phyloP scores from a whole-genome alignment of 2,797 vertebrate species.

The Rallus crepitans region DNA sequence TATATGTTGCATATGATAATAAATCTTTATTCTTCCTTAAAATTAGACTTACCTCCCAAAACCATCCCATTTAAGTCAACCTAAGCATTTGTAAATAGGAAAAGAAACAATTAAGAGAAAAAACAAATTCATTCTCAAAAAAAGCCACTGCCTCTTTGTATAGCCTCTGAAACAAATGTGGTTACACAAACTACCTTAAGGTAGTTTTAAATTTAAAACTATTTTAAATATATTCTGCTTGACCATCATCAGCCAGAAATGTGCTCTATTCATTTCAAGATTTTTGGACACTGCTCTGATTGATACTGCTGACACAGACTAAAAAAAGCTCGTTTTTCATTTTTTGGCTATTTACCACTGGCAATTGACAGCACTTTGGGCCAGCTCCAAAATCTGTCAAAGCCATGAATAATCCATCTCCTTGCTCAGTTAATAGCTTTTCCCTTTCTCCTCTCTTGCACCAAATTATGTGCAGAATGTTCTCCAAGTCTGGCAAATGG shows the following conservation, averaged over 20 bases:
- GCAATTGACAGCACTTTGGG: conserved; percentile 42
- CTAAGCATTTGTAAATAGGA: background rate
- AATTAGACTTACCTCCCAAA: background rate
- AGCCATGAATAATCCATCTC: conserved; percentile 22
- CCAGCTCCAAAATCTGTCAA: background rate
- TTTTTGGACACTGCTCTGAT: conserved; percentile 40
- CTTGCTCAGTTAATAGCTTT: conserved; percentile 1
- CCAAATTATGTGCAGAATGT: background rate
- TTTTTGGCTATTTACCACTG: conserved; percentile 52
- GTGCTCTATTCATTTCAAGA: background rate
- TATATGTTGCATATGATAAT: background rate
- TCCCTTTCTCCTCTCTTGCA: background rate
- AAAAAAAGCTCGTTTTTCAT: conserved; percentile 32
- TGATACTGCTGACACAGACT: conserved; percentile 48
- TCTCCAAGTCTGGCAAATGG: background rate
- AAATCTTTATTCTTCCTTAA: background rate
- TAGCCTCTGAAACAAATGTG: background rate
- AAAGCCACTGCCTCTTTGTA: fast-evolving
- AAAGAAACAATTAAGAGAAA: background rate
- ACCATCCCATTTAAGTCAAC: background rate
- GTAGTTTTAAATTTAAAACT: too few relatives aligned
- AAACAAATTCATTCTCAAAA: fast-evolving
- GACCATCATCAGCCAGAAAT: background rate
- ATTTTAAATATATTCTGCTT: background rate
- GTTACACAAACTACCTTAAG: background rate